Evolutionary conservation across 2,888 invertebrate species (phyloP).

Genomic region (Xestia ashworthii): DNA sequence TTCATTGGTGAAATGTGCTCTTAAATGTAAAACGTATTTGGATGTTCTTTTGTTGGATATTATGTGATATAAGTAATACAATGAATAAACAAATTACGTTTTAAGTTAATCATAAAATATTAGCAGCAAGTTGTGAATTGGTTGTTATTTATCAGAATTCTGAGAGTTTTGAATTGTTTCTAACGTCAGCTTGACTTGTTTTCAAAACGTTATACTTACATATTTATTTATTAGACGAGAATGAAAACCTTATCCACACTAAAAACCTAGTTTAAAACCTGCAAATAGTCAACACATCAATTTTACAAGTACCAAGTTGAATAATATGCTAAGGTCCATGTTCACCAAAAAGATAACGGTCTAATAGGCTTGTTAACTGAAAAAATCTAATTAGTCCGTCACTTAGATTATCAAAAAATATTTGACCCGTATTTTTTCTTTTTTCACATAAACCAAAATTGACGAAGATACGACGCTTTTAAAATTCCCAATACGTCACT

Average conservation of each 20-base stretch:
- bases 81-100: not conserved
- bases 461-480: too few relatives aligned
- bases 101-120: not conserved
- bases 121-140: not conserved
- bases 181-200: not conserved
- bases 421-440: too few relatives aligned
- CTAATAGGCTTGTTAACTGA: too few relatives aligned
- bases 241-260: not conserved
- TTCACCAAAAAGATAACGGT: too few relatives aligned
- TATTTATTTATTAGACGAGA: too few relatives aligned
- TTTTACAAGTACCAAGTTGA: not conserved
- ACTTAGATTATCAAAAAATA: too few relatives aligned
- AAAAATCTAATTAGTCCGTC: too few relatives aligned
- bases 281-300: not conserved
- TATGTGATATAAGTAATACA: not conserved
- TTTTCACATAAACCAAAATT: too few relatives aligned
- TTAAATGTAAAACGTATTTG: not conserved
- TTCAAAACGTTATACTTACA: not conserved
- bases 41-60: not conserved
- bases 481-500: too few relatives aligned
- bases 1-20: not conserved
- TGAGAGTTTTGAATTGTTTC: not conserved
- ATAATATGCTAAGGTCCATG: too few relatives aligned
- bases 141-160: not conserved
- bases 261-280: not conserved